Conservation (phyloP, 2,797 vertebrate species). For the Lacerta bilineata region DNA sequence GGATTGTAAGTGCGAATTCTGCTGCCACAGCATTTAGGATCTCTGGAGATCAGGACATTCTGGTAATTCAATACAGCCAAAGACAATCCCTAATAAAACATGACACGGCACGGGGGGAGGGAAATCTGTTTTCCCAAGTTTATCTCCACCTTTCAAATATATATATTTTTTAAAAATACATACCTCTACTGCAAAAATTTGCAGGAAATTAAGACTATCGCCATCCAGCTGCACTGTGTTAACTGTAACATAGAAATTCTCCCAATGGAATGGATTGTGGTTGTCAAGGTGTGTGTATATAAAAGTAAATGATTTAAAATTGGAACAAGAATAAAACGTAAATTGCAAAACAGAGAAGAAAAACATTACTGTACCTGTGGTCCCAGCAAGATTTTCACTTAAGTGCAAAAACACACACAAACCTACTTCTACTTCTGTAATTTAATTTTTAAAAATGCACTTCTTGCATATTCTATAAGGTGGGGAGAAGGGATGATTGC, state of each 20-base stretch:
- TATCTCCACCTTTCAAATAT: slow-evolving; percentile 19
- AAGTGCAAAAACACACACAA: neutral
- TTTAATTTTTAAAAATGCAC: no score
- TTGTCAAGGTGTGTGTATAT: neutral
- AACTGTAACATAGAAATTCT: neutral
- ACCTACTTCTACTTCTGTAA: no score
- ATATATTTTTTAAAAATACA: neutral
- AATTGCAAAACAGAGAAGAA: slow-evolving; percentile 13
- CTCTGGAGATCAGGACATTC: neutral
- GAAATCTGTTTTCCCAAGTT: slow-evolving; percentile 20
- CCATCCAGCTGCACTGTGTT: slow-evolving; percentile 1
- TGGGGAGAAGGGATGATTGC: no score
- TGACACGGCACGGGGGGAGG: neutral
- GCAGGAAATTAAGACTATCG: slow-evolving; percentile 8
- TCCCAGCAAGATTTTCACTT: neutral
- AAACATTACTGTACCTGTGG: slow-evolving; percentile 2
- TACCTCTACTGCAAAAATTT: neutral
- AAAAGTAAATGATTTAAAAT: neutral
- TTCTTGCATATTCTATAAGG: no score
- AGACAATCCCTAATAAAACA: slow-evolving; percentile 15
- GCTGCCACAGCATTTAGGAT: slow-evolving; percentile 14
- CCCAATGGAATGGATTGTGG: neutral
- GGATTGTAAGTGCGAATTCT: slow-evolving; percentile 38
- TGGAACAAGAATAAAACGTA: slow-evolving; percentile 7
- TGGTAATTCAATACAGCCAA: slow-evolving; percentile 15